Evolutionary conservation across 2,113 vertebrate species (phyloP), one percentile per base, ranked within the genome.

Genomic region (Gymnocephalus cernua): DNA sequence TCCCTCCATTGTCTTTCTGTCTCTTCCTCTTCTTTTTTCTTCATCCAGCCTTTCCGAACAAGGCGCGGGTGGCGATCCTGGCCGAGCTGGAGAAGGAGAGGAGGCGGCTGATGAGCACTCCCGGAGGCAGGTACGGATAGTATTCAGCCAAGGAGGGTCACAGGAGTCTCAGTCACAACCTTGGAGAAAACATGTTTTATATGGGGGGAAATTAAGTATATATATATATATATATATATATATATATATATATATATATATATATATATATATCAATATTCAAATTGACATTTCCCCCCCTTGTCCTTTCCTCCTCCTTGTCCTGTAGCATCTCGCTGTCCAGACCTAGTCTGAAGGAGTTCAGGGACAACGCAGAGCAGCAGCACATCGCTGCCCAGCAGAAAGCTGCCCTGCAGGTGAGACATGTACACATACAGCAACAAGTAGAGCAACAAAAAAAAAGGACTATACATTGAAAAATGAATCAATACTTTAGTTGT

Each of bases 51-150:
- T 96, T 98, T 92, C 97, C 96, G 74, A 98, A 97, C 92, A 98
- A 98, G 94, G 96, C 98, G 79, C 95, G 97, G 69, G 96, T 97
- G 92, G 97, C 97, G 65, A 99, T 99, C 91, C 94, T 99, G 92
- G 98, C 97, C 56, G 98, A 99, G 90, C 93, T 99, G 92, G 97
- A 98, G 92, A 98, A 97, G 93, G 97, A 99, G 89, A 98, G 97
- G 95, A 96, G 95, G 88, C 96, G 97, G 44, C 94, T 99, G 86
- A 94, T 97, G 91, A 98, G 96, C 94, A 97, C 96, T 74, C 97
- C 97, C 64, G 97, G 97, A 93, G 97, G 97, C 85, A 98, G 97
- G 98, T 99, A 95, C 12, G 44, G 4, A 56, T 9, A 2, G 12
- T 8, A 3, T 50, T 11, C 23, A 59, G 4, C 8, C 23, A n/a